Evolutionary conservation across 2,113 vertebrate species (phyloP).

Genomic region (Saccopteryx bilineata): DNA sequence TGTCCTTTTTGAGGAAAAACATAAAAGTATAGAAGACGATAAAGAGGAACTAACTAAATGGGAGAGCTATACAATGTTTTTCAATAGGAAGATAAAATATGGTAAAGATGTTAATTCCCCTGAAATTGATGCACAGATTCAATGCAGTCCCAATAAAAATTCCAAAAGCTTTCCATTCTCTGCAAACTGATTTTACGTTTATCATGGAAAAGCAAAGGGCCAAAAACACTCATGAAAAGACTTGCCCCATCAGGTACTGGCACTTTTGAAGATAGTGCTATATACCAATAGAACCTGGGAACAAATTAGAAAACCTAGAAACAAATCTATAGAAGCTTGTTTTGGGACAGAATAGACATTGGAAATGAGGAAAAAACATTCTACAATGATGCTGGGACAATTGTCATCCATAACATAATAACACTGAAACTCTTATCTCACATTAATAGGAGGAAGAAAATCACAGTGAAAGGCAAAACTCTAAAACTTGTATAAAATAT

Average conservation of each 20-base stretch:
- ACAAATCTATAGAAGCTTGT: background rate
- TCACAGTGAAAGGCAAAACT: slow-evolving; percentile 38
- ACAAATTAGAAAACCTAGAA: slow-evolving; percentile 17
- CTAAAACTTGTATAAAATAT: background rate
- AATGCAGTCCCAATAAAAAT: slow-evolving; percentile 29
- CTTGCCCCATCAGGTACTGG: background rate
- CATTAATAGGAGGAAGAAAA: background rate
- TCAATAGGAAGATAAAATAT: background rate
- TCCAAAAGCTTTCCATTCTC: slow-evolving; percentile 13
- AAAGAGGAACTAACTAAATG: slow-evolving; percentile 4
- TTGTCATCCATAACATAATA: background rate
- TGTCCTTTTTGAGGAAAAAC: background rate
- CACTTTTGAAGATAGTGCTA: background rate
- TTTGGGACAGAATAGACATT: background rate
- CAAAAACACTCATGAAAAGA: background rate
- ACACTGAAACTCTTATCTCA: background rate
- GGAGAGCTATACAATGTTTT: background rate
- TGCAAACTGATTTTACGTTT: slow-evolving; percentile 50
- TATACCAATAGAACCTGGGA: slow-evolving; percentile 12
- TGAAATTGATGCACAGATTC: background rate
- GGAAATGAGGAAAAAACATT: background rate
- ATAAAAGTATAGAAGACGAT: slow-evolving; percentile 9
- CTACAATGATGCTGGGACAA: background rate
- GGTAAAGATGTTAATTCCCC: slow-evolving; percentile 19
- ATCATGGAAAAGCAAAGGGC: background rate